Evolutionary conservation across 2,888 invertebrate species (phyloP).

Genomic region (Pammene aurita): DNA sequence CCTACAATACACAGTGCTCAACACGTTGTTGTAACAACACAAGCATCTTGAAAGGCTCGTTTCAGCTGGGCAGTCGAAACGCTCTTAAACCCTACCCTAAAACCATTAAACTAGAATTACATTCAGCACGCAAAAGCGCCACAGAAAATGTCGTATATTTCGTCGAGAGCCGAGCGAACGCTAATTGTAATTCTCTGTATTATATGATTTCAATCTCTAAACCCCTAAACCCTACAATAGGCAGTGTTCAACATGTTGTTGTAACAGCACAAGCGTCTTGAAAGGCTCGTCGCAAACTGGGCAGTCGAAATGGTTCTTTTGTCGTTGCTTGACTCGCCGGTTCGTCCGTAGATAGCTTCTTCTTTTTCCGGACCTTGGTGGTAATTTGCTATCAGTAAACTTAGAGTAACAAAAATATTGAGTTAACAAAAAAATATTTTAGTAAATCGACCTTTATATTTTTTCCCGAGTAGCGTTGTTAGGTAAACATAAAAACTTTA

Average conservation of each 20-base stretch:
- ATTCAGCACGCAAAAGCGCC: too few relatives aligned
- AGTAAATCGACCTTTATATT: too few relatives aligned
- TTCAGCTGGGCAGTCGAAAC: conserved; percentile 84
- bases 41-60: conserved; percentile 75
- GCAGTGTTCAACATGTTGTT: conserved; percentile 84
- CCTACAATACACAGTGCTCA: conserved; percentile 70
- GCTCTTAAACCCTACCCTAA: conserved; percentile 30
- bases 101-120: too few relatives aligned
- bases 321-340: neutral
- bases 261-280: conserved; percentile 76
- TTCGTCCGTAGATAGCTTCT: conserved; percentile 53
- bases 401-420: neutral
- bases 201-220: too few relatives aligned
- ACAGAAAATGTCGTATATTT: too few relatives aligned
- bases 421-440: neutral
- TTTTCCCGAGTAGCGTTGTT: too few relatives aligned
- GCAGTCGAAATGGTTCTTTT: conserved; percentile 67
- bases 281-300: conserved; percentile 83
- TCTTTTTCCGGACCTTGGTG: conserved; percentile 65
- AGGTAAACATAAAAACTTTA: too few relatives aligned
- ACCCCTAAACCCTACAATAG: conserved; percentile 49
- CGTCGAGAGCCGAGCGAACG: too few relatives aligned
- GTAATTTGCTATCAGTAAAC: conserved; percentile 20
- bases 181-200: too few relatives aligned
- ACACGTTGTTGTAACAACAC: conserved; percentile 83